A percentile compares a stretch with the other conserved stretches of the same genome.
phyloP scores from a whole-genome alignment of 1,140 invertebrate species.

The Oncopodura yosiiana region DNA sequence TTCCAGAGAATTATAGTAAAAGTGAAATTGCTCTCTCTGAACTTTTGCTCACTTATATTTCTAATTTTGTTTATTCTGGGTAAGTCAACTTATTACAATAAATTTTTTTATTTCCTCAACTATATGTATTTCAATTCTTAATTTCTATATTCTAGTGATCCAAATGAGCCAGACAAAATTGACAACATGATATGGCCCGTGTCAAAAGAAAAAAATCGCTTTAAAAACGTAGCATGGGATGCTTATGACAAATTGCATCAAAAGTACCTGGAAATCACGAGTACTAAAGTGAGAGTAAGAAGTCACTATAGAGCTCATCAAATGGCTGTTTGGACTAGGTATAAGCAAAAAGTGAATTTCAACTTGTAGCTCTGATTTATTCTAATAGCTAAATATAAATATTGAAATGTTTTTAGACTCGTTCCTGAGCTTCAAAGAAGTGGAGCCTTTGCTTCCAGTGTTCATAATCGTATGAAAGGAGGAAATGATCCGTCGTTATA shows the following conservation, averaged over 20 bases:
- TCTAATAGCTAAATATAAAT: neutral
- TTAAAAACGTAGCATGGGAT: conserved; percentile 74
- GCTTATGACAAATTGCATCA: conserved; percentile 81
- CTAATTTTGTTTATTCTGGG: conserved; percentile 82
- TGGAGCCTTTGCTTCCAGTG: conserved; percentile 30
- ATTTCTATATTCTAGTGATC: too few species aligned
- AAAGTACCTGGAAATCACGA: conserved; percentile 81
- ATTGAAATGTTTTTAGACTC: conserved; percentile 22
- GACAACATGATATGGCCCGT: too few species aligned
- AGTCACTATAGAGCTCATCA: conserved; percentile 81
- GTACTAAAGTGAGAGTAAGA: conserved; percentile 55
- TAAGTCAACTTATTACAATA: too few species aligned
- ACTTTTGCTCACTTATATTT: conserved; percentile 71
- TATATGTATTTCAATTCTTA: too few species aligned
- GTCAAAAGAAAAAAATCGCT: conserved; percentile 70
- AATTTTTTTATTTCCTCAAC: too few species aligned
- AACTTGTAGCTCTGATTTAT: too few species aligned
- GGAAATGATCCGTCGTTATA: conserved; percentile 31
- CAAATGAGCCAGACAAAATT: too few species aligned
- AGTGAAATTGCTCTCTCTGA: conserved; percentile 70
- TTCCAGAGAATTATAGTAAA: conserved; percentile 67
- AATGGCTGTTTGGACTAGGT: conserved; percentile 74
- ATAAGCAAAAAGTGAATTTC: neutral
- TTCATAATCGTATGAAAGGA: conserved; percentile 33
- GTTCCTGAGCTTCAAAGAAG: conserved; percentile 33